A percentile compares a stretch with the other conserved stretches of the same genome.
Evolutionary conservation across 2,797 vertebrate genomes (phyloP).

Genomic region (Enoplosus armatus): DNA sequence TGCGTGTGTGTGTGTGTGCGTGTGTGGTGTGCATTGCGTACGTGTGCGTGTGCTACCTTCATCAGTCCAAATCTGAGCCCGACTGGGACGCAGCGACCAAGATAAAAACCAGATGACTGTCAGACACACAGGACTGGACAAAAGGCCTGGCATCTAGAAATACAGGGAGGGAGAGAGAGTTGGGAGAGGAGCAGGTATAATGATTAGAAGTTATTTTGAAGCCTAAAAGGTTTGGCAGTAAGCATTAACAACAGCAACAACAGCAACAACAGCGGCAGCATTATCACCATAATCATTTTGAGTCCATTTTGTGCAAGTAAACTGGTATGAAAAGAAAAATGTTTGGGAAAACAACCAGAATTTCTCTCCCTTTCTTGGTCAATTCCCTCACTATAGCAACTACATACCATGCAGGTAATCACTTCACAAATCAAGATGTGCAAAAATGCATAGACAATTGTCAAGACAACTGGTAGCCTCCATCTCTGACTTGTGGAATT

Average conservation of each 20-base stretch:
- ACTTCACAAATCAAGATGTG: neutral
- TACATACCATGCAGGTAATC: slow-evolving; percentile 2
- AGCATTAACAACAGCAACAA: slow-evolving; percentile 17
- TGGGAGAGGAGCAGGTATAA: neutral
- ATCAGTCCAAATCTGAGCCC: slow-evolving; percentile 82
- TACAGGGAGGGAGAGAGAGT: slow-evolving; percentile 9
- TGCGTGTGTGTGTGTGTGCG: neutral
- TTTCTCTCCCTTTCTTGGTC: slow-evolving; percentile 12
- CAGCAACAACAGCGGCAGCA: slow-evolving; percentile 16
- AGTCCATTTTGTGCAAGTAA: slow-evolving; percentile 16
- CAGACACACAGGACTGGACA: slow-evolving; percentile 83
- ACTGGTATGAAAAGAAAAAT: slow-evolving; percentile 29
- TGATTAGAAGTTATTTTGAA: slow-evolving; percentile 33
- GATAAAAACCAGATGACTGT: slow-evolving; percentile 85
- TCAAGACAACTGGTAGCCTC: neutral
- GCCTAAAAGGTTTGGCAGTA: slow-evolving; percentile 2
- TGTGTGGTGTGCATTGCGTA: neutral
- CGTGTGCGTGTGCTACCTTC: slow-evolving; percentile 78
- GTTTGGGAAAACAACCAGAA: neutral
- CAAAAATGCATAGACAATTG: slow-evolving; percentile 10
- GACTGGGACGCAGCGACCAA: slow-evolving; percentile 70
- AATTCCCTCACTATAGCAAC: slow-evolving; percentile 13
- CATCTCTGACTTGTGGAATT: neutral
- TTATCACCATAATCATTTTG: slow-evolving; percentile 16
- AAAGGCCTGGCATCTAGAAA: slow-evolving; percentile 84